Evolutionary conservation across 2,113 vertebrate species (phyloP).

Genomic region (Cinclus mexicanus): DNA sequence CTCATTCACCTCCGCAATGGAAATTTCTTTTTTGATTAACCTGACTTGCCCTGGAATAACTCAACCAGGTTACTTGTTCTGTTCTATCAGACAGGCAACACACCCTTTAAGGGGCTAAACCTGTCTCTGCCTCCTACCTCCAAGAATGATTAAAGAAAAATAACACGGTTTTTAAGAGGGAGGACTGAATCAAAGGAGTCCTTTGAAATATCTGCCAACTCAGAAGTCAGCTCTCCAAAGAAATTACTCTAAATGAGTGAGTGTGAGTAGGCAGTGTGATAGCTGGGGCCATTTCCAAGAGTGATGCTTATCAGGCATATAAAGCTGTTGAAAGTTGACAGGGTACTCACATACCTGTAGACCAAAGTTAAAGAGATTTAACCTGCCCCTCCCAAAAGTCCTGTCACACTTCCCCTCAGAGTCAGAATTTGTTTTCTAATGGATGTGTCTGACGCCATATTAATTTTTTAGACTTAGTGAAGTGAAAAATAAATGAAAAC

Average conservation of each 20-base stretch:
- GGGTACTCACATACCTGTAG: background rate
- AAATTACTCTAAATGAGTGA: background rate
- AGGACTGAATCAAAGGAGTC: background rate
- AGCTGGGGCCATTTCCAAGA: slow-evolving; percentile 1
- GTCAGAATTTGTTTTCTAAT: background rate
- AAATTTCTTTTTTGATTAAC: background rate
- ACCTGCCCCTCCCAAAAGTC: background rate
- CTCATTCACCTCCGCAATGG: background rate
- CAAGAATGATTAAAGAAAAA: background rate
- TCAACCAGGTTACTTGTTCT: background rate
- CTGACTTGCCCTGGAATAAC: background rate
- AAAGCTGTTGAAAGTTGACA: background rate
- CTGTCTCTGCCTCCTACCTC: background rate
- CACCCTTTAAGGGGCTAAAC: background rate
- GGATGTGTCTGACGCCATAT: background rate
- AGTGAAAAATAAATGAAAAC: slow-evolving; percentile 1
- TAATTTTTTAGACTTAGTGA: background rate
- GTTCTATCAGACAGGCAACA: background rate
- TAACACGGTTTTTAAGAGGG: background rate
- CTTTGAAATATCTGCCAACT: slow-evolving; percentile 28
- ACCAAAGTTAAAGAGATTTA: background rate
- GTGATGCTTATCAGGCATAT: background rate
- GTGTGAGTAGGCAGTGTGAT: background rate
- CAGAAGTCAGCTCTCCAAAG: background rate
- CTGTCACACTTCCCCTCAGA: background rate